These are phyloP conservation scores for Cyprinodon tularosa DNA, from an alignment of 2,113 vertebrate species.

Conservation along the genomic window DNA sequence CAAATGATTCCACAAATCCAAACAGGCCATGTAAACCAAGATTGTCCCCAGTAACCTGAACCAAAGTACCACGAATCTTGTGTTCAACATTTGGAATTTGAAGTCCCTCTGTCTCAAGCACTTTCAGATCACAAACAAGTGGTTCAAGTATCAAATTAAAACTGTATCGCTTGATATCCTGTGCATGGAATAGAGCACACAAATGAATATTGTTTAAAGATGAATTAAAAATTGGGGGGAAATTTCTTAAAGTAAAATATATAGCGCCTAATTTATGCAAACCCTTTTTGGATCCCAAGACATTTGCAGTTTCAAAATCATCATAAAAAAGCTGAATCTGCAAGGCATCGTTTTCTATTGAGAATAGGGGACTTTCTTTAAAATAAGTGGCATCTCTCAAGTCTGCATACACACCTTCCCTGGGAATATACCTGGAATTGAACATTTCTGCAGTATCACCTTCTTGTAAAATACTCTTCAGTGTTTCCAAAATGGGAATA, in stretches of 20 bases:
- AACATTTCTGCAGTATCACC: not conserved
- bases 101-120: slow-evolving; percentile 19
- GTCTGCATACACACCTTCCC: slow-evolving; percentile 4
- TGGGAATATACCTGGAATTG: not conserved
- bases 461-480: slow-evolving; percentile 4
- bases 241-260: no score
- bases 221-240: no score
- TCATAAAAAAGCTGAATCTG: slow-evolving; percentile 35
- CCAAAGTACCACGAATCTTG: not conserved
- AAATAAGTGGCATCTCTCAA: slow-evolving; percentile 4
- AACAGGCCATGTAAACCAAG: slow-evolving; percentile 3
- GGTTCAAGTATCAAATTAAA: no score
- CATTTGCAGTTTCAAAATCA: no score
- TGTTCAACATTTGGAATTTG: slow-evolving; percentile 5
- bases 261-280: no score
- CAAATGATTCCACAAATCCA: no score
- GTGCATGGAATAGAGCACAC: no score
- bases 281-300: no score
- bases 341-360: not conserved
- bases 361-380: not conserved
- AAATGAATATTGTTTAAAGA: no score
- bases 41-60: slow-evolving; percentile 23
- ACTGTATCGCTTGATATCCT: no score
- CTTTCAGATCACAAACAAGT: no score
- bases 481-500: slow-evolving; percentile 23